Percentiles rank a stretch among this genome's conserved stretches.
Evolutionary conservation across 2,888 invertebrate species (phyloP).

Genomic region (Zygogramma bicolorata): DNA sequence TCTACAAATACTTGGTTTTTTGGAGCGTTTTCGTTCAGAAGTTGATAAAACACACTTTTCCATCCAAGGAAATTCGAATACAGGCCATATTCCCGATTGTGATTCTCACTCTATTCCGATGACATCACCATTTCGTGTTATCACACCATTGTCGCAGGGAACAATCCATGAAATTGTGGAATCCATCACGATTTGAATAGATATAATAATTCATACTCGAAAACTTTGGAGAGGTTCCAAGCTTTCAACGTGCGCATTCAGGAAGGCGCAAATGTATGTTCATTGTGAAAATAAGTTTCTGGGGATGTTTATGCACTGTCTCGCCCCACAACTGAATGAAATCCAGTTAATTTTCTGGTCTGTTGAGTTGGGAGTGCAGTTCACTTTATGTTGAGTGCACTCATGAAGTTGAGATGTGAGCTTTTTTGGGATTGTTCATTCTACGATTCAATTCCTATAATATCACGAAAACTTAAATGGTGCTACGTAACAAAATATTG

Average conservation of each 20-base stretch:
- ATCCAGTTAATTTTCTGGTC: slow-evolving; percentile 59
- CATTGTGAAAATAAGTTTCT: slow-evolving; percentile 44
- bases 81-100: neutral
- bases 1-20: too few relatives aligned
- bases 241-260: neutral
- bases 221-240: slow-evolving; percentile 15
- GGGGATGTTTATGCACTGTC: slow-evolving; percentile 49
- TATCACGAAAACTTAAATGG: too few relatives aligned
- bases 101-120: neutral
- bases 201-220: neutral
- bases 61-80: neutral
- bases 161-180: neutral
- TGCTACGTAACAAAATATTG: too few relatives aligned
- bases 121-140: neutral
- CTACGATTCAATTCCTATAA: too few relatives aligned
- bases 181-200: neutral
- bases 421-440: neutral
- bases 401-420: neutral
- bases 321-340: slow-evolving; percentile 46
- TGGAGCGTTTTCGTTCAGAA: neutral
- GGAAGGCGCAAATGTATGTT: slow-evolving; percentile 49
- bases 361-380: slow-evolving; percentile 43
- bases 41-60: neutral
- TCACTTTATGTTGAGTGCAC: neutral
- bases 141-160: neutral